Evolutionary conservation across 2,797 vertebrate genomes (phyloP).

Genomic region (Linurgus olivaceus): DNA sequence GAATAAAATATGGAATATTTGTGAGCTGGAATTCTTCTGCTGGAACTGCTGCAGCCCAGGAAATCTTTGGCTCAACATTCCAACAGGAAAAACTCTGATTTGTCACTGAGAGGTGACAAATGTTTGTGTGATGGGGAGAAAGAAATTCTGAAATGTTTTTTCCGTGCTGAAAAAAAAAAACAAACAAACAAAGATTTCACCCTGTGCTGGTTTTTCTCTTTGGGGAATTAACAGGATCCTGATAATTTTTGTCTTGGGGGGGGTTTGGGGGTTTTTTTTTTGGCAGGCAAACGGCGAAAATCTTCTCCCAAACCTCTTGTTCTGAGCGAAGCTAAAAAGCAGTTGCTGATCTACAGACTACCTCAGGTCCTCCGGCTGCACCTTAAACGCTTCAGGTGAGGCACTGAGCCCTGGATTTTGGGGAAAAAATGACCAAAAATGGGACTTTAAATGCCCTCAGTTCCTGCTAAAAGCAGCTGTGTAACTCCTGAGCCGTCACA

Average conservation of each 20-base stretch:
- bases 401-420: neutral
- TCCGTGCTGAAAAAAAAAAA: too few relatives aligned
- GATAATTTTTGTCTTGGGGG: neutral
- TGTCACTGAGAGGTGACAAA: neutral
- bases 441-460: fast-evolving
- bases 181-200: neutral
- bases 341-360: constrained; percentile 99
- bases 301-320: constrained; percentile 94
- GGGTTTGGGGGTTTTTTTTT: neutral
- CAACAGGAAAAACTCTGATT: neutral
- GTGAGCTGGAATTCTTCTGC: neutral
- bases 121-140: neutral
- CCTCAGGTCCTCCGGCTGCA: constrained; percentile 99
- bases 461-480: neutral
- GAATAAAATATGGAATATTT: neutral
- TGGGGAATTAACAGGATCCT: neutral
- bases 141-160: neutral
- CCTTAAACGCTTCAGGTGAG: constrained; percentile 97
- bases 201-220: neutral
- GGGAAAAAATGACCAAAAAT: neutral
- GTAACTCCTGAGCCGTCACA: neutral
- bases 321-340: constrained; percentile 96
- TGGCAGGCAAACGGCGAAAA: constrained; percentile 91
- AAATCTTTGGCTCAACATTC: neutral
- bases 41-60: neutral